These are phyloP conservation scores for Pristis pectinata DNA, from an alignment of 2,797 vertebrate genomes.

Conservation along the genomic window DNA sequence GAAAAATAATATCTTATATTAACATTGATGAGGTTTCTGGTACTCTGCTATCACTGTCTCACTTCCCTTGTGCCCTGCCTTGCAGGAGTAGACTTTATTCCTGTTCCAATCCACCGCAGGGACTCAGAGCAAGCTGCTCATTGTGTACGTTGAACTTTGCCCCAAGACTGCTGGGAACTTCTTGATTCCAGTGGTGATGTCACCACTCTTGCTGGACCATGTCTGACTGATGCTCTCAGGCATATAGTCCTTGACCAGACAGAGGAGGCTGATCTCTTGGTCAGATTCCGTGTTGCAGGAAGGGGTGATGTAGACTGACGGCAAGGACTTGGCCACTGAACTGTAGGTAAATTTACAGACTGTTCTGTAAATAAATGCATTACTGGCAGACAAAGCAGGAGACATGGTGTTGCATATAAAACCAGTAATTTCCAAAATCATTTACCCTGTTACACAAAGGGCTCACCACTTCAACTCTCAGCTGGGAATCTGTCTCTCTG, in stretches of 20 bases:
- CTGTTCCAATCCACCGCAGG: neutral
- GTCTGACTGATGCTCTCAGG: neutral
- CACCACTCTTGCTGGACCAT: neutral
- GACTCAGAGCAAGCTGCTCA: neutral
- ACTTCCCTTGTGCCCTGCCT: neutral
- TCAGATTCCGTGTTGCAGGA: neutral
- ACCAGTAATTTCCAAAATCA: neutral
- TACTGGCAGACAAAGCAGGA: neutral
- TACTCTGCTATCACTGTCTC: neutral
- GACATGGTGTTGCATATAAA: neutral
- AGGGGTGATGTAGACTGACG: neutral
- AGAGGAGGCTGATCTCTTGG: neutral
- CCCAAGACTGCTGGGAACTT: neutral
- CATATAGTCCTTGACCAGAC: conserved; percentile 14
- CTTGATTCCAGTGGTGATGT: neutral
- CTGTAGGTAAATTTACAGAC: neutral
- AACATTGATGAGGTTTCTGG: neutral
- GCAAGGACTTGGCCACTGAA: neutral
- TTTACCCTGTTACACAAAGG: neutral
- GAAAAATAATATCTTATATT: neutral
- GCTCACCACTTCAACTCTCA: too few relatives aligned
- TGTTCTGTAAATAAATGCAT: neutral
- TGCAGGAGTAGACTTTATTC: neutral
- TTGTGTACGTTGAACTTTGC: neutral
- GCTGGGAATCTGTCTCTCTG: too few relatives aligned